Evolutionary conservation across 2,888 invertebrate species (phyloP), one percentile per base, ranked within the genome.

Genomic region (Caenorhabditis panamensis): DNA sequence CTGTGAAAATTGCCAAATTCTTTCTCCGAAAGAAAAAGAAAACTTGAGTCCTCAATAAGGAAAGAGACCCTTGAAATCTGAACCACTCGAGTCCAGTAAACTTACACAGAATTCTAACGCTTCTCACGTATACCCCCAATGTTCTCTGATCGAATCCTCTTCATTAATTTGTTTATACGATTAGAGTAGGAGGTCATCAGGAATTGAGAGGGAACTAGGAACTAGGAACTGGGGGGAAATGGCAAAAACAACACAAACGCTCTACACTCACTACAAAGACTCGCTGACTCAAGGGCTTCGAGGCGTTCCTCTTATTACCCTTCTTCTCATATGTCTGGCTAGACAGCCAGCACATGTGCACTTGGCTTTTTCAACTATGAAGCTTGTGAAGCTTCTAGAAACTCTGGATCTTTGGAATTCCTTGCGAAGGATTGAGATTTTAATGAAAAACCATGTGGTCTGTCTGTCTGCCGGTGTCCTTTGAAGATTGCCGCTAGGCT

Each of bases 21-120:
- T 31, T 31, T 31, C 31, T n/a, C n/a, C n/a, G n/a, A n/a, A n/a
- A n/a, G n/a, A n/a, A n/a, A 31, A 4, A 31, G 31, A 31, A 31
- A 31, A 31, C 31, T 31, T 31, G 31, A 31, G 31, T 6, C 31
- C n/a, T n/a, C n/a, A n/a, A 36, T 36, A 11, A 8, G 36, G 36
- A 49, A 61, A 61, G 51, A n/a, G 69, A 41, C 44, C 54, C 71
- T 71, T 56, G 62, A 71, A 71, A 71, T 51, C 44, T 20, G 49
- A 28, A 54, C 71, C 44, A 71, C 71, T 71, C 44, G 44, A 61
- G 41, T 62, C n/a, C n/a, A n/a, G n/a, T n/a, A n/a, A n/a, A n/a
- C n/a, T n/a, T n/a, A n/a, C n/a, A n/a, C 41, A 41, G 68, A 61
- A 69, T 61, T 69, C 2, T 37, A 26, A 13, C n/a, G 5, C n/a